Evolutionary conservation across 2,888 invertebrate genomes (phyloP).

Genomic region (Labia minor): DNA sequence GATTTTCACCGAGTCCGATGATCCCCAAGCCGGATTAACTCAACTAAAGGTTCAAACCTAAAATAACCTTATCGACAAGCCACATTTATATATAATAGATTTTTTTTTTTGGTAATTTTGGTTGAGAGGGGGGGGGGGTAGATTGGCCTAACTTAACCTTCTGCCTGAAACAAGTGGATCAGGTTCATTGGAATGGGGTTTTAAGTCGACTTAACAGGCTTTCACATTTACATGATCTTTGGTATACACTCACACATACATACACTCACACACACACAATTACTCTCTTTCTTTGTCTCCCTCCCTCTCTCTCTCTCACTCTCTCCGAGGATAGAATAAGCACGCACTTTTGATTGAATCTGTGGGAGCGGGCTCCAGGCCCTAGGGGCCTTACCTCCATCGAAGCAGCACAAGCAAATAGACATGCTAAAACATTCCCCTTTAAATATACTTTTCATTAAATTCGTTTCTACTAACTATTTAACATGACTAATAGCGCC

Average conservation of each 20-base stretch:
- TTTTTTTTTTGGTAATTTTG: neutral
- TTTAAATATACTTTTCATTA: neutral
- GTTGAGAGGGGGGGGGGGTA: too few relatives aligned
- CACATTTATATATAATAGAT: neutral
- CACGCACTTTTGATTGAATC: slow-evolving; percentile 13
- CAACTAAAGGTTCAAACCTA: neutral
- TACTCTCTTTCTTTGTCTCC: too few relatives aligned
- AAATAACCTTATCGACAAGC: neutral
- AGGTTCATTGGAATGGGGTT: neutral
- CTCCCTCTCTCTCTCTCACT: too few relatives aligned
- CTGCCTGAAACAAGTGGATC: neutral
- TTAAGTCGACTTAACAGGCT: slow-evolving; percentile 4
- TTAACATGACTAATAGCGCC: slow-evolving; percentile 13
- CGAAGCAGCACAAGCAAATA: neutral
- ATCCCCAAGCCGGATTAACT: neutral
- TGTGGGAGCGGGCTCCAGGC: neutral
- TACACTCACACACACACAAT: neutral
- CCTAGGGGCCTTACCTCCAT: neutral
- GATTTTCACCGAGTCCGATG: neutral
- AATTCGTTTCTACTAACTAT: slow-evolving; percentile 7
- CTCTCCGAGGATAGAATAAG: neutral
- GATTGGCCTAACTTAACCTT: neutral
- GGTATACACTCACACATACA: neutral
- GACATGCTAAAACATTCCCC: neutral
- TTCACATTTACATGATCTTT: neutral